A percentile compares a stretch with the other conserved stretches of the same genome.
phyloP scores from a whole-genome alignment of 2,113 vertebrate genomes.

The Nestor notabilis region DNA sequence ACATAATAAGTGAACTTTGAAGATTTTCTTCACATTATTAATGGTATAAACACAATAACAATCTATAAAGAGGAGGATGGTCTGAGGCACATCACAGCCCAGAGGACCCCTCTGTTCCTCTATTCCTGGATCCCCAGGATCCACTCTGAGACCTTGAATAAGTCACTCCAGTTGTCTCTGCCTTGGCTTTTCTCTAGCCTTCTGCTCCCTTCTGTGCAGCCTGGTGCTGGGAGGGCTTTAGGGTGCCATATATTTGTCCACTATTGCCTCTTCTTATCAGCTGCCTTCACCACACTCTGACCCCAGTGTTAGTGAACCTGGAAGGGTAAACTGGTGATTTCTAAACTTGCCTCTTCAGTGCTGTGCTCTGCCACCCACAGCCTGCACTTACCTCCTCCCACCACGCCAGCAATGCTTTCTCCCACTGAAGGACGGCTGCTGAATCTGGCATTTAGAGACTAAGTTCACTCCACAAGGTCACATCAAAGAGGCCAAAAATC shows the following conservation, averaged over 20 bases:
- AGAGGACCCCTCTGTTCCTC: not conserved
- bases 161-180: not conserved
- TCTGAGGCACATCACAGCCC: not conserved
- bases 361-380: not conserved
- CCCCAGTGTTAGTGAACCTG: fast-evolving
- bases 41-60: not conserved
- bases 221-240: not conserved
- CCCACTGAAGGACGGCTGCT: not conserved
- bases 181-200: not conserved
- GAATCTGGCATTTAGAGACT: not conserved
- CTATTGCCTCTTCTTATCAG: not conserved
- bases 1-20: not conserved
- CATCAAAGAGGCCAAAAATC: not conserved
- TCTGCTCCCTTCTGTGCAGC: not conserved
- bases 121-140: not conserved
- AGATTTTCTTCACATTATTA: not conserved
- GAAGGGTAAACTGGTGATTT: not conserved
- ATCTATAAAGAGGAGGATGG: not conserved
- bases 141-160: not conserved
- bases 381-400: not conserved
- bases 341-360: not conserved
- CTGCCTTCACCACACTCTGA: not conserved
- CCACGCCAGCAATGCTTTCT: not conserved
- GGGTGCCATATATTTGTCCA: not conserved
- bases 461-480: not conserved